These are phyloP conservation scores for Drosophila paucipuncta DNA, from an alignment of 2,888 invertebrate species.

Conservation along the genomic window DNA sequence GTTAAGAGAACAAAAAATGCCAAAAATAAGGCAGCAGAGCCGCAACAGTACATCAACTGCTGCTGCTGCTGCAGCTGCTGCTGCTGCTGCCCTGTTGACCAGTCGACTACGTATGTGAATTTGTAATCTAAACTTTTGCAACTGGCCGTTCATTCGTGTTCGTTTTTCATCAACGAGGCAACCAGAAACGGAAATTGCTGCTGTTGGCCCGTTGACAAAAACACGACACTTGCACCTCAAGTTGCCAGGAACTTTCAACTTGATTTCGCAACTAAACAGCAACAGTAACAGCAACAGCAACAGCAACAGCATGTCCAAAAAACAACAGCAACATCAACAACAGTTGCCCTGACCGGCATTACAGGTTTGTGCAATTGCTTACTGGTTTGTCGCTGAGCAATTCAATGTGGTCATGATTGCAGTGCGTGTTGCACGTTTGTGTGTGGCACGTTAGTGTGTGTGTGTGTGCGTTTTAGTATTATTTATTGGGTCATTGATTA, in stretches of 20 bases:
- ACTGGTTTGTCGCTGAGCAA: conserved; percentile 58
- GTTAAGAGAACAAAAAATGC: conserved; percentile 4
- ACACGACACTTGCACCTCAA: conserved; percentile 79
- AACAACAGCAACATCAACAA: conserved; percentile 23
- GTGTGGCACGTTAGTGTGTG: conserved; percentile 16
- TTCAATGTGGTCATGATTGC: conserved; percentile 70
- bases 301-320: conserved; percentile 8
- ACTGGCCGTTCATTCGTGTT: conserved; percentile 56
- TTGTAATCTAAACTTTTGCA: conserved; percentile 77
- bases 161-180: conserved; percentile 59
- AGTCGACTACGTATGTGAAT: conserved; percentile 71
- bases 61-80: conserved; percentile 22
- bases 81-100: conserved; percentile 17
- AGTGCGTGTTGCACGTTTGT: conserved; percentile 23
- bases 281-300: neutral
- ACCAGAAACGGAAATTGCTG: conserved; percentile 79
- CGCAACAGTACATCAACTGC: conserved; percentile 71
- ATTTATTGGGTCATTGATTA: conserved; percentile 76
- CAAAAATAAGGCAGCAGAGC: conserved; percentile 26
- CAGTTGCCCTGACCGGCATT: conserved; percentile 45
- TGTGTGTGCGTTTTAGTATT: conserved; percentile 15
- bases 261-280: conserved; percentile 63
- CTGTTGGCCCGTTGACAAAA: conserved; percentile 79
- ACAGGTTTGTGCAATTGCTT: conserved; percentile 67
- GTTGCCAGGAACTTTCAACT: conserved; percentile 75